These are phyloP conservation scores for Formica selysi DNA, from an alignment of 1,140 invertebrate species.

Conservation along the genomic window DNA sequence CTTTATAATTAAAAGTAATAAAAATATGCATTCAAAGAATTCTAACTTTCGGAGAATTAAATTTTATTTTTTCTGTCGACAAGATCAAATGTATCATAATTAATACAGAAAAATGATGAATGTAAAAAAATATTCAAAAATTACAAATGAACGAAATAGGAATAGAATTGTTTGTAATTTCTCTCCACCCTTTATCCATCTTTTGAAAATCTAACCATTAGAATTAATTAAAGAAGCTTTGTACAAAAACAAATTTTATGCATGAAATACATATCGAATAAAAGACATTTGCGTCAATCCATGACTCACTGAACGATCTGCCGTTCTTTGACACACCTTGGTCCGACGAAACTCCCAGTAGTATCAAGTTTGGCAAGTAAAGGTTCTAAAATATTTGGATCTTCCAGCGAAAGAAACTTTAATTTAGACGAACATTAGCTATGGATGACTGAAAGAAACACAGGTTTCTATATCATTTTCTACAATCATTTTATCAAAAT, in stretches of 20 bases:
- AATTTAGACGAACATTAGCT: conserved; percentile 1
- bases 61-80: neutral
- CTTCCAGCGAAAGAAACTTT: conserved; percentile 48
- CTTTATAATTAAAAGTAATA: too few relatives aligned
- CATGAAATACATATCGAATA: neutral
- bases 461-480: neutral
- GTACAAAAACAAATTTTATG: neutral
- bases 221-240: neutral
- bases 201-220: neutral
- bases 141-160: neutral
- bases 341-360: conserved; percentile 35
- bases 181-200: neutral
- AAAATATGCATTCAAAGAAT: neutral
- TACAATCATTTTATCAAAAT: neutral
- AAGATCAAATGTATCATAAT: neutral
- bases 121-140: neutral
- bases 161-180: neutral
- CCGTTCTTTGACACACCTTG: conserved; percentile 22
- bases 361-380: conserved; percentile 47
- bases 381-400: conserved; percentile 62
- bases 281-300: neutral
- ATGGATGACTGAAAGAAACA: neutral
- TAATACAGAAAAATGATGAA: conserved; percentile 1
- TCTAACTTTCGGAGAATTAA: neutral
- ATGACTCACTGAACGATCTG: neutral